These are phyloP conservation scores for Apamea sordens DNA, from an alignment of 2,888 invertebrate species.

Conservation along the genomic window DNA sequence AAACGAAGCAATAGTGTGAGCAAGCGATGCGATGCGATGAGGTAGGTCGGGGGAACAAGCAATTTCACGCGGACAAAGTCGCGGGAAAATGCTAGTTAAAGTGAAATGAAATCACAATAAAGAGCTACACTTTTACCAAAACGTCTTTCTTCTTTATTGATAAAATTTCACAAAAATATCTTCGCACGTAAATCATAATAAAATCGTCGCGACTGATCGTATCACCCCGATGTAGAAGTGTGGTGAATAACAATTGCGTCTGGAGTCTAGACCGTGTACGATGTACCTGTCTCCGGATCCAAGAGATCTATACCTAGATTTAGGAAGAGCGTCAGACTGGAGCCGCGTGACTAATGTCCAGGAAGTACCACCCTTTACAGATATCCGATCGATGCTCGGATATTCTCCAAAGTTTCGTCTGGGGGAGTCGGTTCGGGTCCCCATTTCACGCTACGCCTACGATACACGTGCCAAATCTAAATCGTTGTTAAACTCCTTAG, in stretches of 20 bases:
- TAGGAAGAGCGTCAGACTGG: constrained; percentile 34
- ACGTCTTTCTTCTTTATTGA: constrained; percentile 31
- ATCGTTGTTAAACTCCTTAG: neutral
- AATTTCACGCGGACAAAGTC: neutral
- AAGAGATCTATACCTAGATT: constrained; percentile 30
- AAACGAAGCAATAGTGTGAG: too few species aligned
- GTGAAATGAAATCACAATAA: constrained; percentile 12
- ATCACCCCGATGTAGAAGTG: constrained; percentile 35
- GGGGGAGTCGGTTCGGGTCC: neutral
- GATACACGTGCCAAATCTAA: constrained; percentile 30
- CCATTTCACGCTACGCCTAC: constrained; percentile 5
- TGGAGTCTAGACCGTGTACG: constrained; percentile 57
- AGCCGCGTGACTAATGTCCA: constrained; percentile 61
- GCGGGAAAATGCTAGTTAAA: neutral
- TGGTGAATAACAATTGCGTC: constrained; percentile 57
- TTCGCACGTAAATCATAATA: constrained; percentile 50
- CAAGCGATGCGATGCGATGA: too few species aligned
- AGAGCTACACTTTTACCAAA: constrained; percentile 2
- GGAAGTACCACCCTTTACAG: constrained; percentile 45
- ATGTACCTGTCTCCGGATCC: constrained; percentile 28
- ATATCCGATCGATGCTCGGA: constrained; percentile 58
- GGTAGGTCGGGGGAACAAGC: too few species aligned
- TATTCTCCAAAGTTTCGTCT: constrained; percentile 37
- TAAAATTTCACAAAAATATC: constrained; percentile 48
- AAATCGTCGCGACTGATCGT: constrained; percentile 33